These are phyloP conservation scores for Diaphora mendica DNA, from an alignment of 2,888 invertebrate genomes.

Conservation along the genomic window DNA sequence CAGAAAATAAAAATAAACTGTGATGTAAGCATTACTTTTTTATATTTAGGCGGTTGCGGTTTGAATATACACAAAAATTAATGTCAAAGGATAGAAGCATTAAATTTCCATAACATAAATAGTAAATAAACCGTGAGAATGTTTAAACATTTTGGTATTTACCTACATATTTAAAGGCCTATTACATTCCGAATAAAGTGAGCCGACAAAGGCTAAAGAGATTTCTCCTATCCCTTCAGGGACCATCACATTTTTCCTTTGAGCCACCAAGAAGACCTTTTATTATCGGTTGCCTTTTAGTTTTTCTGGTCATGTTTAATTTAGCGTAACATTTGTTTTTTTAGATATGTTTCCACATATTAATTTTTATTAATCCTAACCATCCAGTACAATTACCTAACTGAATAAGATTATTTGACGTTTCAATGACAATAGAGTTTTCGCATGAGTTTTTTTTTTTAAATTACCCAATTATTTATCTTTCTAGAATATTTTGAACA, in stretches of 20 bases:
- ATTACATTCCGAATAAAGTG: slow-evolving; percentile 62
- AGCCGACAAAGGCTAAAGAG: slow-evolving; percentile 53
- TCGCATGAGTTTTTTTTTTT: no score
- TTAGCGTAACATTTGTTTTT: slow-evolving; percentile 39
- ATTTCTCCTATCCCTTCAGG: slow-evolving; percentile 60
- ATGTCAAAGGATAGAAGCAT: slow-evolving; percentile 20
- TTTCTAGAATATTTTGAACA: not conserved
- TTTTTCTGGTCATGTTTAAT: slow-evolving; percentile 51
- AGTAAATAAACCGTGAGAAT: slow-evolving; percentile 42
- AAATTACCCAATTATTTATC: not conserved
- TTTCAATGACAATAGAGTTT: no score
- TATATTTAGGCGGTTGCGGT: slow-evolving; percentile 11
- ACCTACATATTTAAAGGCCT: slow-evolving; percentile 57
- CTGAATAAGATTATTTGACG: not conserved
- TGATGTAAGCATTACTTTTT: slow-evolving; percentile 7
- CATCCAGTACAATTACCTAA: slow-evolving; percentile 57
- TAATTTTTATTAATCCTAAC: slow-evolving; percentile 36
- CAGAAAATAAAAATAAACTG: not conserved
- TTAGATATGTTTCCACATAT: slow-evolving; percentile 6
- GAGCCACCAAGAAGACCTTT: slow-evolving; percentile 58
- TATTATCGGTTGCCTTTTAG: slow-evolving; percentile 56
- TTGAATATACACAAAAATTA: slow-evolving; percentile 11
- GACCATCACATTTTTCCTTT: slow-evolving; percentile 65
- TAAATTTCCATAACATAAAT: slow-evolving; percentile 29
- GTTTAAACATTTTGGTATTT: slow-evolving; percentile 48